These are phyloP conservation scores for Pseudoips prasinana DNA, from an alignment of 2,888 invertebrate species.

Conservation along the genomic window DNA sequence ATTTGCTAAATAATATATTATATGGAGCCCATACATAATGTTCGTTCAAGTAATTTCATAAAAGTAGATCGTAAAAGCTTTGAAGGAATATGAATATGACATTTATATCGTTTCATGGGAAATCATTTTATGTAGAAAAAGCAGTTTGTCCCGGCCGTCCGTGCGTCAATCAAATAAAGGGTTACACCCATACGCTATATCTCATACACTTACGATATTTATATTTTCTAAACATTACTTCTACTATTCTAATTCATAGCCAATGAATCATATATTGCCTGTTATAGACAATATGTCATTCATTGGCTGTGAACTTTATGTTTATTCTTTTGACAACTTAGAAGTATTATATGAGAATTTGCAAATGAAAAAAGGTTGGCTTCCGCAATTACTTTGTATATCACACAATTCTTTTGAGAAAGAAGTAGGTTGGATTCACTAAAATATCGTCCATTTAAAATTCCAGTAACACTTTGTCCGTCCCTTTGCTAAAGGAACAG, in stretches of 20 bases:
- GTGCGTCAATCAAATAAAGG: conserved; percentile 28
- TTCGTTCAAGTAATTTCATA: conserved; percentile 38
- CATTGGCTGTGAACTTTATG: no score
- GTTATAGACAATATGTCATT: no score
- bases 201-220: no score
- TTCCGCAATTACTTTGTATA: background rate
- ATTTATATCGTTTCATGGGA: conserved; percentile 45
- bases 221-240: no score
- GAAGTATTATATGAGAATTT: no score
- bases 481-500: conserved; percentile 21
- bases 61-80: conserved; percentile 47
- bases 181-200: conserved; percentile 15
- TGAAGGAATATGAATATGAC: conserved; percentile 43
- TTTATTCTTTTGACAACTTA: background rate
- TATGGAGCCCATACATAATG: conserved; percentile 26
- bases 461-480: conserved; percentile 21
- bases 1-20: conserved; percentile 27
- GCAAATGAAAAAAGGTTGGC: background rate
- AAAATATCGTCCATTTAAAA: conserved; percentile 10
- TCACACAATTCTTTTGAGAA: background rate
- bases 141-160: conserved; percentile 24
- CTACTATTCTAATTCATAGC: no score
- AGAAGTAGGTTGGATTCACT: no score
- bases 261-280: no score
- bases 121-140: conserved; percentile 40